These are phyloP conservation scores for Tyto alba DNA, from an alignment of 2,113 vertebrate species.

Conservation along the genomic window DNA sequence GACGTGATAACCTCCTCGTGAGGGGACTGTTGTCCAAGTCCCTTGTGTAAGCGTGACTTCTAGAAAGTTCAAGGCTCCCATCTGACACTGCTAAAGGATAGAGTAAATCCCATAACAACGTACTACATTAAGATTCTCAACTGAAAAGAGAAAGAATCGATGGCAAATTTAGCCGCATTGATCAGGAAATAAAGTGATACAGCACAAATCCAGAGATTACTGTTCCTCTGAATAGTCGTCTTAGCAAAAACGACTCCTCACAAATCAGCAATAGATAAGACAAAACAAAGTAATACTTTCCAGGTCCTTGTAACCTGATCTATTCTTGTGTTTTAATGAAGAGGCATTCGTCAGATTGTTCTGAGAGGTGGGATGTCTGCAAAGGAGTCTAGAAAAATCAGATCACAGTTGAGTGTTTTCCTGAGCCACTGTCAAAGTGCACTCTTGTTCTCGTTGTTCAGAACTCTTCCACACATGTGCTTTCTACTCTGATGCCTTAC, in stretches of 20 bases:
- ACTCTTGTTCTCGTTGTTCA: neutral
- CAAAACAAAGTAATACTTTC: neutral
- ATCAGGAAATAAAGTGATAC: neutral
- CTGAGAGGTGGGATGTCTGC: neutral
- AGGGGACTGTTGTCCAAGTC: neutral
- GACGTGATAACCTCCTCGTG: neutral
- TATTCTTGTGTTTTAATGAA: neutral
- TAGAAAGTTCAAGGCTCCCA: neutral
- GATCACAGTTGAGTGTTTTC: neutral
- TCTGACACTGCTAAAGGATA: neutral
- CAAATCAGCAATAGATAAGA: neutral
- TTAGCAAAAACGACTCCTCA: neutral
- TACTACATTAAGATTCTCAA: neutral
- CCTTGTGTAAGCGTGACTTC: neutral
- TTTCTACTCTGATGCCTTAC: neutral
- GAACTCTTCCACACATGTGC: neutral
- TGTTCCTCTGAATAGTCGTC: neutral
- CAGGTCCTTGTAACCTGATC: neutral
- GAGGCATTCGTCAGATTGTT: neutral
- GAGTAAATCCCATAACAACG: neutral
- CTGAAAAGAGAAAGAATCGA: neutral
- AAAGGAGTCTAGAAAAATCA: neutral
- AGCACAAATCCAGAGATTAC: neutral
- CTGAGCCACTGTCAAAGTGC: neutral
- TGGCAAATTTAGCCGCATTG: neutral